A percentile compares a stretch with the other conserved stretches of the same genome.
Conservation (phyloP, 2,113 vertebrate genomes). For the Halichoerus grypus region DNA sequence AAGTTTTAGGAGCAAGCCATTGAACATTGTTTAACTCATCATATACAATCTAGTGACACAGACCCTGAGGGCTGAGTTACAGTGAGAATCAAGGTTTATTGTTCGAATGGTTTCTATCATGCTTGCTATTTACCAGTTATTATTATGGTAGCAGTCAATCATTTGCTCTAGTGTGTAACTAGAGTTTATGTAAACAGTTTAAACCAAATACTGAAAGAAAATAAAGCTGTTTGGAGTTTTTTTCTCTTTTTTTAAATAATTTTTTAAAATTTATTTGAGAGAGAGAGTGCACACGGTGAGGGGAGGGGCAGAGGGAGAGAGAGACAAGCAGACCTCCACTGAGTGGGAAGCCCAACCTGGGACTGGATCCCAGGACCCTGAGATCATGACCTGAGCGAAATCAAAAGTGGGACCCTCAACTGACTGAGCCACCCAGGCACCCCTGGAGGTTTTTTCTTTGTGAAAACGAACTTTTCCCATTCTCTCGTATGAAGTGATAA, state of each 20-base stretch:
- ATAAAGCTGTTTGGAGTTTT: neutral
- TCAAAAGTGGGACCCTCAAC: neutral
- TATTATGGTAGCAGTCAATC: neutral
- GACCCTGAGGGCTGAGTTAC: neutral
- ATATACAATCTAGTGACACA: neutral
- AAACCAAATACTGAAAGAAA: neutral
- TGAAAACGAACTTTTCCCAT: neutral
- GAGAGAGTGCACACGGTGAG: neutral
- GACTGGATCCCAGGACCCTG: neutral
- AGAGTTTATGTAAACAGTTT: neutral
- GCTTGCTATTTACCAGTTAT: neutral
- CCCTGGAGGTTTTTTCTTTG: neutral
- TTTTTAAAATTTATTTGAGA: neutral
- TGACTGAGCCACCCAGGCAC: neutral
- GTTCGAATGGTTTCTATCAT: neutral
- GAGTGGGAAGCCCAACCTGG: neutral
- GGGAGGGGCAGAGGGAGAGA: neutral
- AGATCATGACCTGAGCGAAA: neutral
- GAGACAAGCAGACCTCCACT: neutral
- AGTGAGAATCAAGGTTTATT: neutral
- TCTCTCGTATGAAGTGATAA: neutral
- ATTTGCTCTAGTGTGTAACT: neutral
- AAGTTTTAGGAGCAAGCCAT: neutral
- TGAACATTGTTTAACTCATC: neutral
- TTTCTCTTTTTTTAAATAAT: neutral